Evolutionary conservation across 2,797 vertebrate species (phyloP), one percentile per base, ranked within the genome.

Genomic region (Anguilla pacifica): DNA sequence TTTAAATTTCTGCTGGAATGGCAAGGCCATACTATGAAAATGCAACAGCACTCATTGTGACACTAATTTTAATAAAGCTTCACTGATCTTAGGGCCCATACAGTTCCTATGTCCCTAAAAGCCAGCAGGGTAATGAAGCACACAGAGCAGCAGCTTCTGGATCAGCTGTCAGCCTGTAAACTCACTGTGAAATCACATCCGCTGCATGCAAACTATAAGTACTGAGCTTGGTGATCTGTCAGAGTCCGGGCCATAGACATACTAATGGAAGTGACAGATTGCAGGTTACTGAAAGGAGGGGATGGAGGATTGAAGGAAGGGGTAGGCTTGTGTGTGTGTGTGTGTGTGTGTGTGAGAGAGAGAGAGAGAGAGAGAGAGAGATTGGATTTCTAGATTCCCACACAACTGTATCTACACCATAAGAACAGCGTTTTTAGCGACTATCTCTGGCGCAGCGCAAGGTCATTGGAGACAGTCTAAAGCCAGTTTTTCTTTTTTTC

Each of bases 251-350:
- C n/a, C 55, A 43, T 31, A 19, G 43, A 43, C 13, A 3, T 46
- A 25, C 83, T 87, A 84, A 87, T 87, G 64, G n/a, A 43, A 84
- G 64, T 74, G 87, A 84, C 61, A 74, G 87, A 83, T 87, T 85
- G 87, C 83, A 87, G 83, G 87, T 74, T 64, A 35, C n/a, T 17
- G 43, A n/a, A 25, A 43, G 77, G 77, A n/a, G 43, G 28, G 35
- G 28, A 81, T 51, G 17, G 55, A 43, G 82, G 49, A 74, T 84
- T 84, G 49, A n/a, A 35, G 17, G 19, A 83, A 25, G 77, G 43
- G 82, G 64, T 74, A 85, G 11, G 77, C 53, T 51, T 81, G 70
- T 49, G 84, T 85, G 83, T 64, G 79, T 81, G 77, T 46, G 43
- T 25, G 77, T 81, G 43, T 46, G 77, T 49, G 43, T 74, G 51